Evolutionary conservation across 2,888 invertebrate genomes (phyloP).

Genomic region (Melangyna quadrimaculata): DNA sequence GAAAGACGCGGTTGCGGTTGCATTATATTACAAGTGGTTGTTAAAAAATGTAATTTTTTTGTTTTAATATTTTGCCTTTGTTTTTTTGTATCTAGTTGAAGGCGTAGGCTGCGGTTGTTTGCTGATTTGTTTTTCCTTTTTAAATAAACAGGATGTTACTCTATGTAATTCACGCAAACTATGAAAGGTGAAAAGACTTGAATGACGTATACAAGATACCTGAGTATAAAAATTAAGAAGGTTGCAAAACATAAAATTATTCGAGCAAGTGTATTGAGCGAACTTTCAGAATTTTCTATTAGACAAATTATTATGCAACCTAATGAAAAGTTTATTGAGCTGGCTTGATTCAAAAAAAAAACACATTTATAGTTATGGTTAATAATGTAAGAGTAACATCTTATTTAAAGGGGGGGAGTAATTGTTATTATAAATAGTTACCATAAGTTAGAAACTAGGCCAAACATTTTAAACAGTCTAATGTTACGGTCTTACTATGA

Average conservation of each 20-base stretch:
- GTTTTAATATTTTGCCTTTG: slow-evolving; percentile 21
- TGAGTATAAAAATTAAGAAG: background rate
- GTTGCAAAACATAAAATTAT: background rate
- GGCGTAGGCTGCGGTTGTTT: slow-evolving; percentile 19
- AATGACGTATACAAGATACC: slow-evolving; percentile 14
- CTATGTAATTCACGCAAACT: slow-evolving; percentile 36
- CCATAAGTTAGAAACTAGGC: too few species aligned
- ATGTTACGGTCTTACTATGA: too few species aligned
- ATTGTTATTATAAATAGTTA: too few species aligned
- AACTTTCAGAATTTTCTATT: background rate
- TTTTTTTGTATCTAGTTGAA: slow-evolving; percentile 9
- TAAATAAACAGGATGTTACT: slow-evolving; percentile 23
- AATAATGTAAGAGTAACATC: background rate
- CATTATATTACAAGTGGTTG: slow-evolving; percentile 64
- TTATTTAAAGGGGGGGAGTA: background rate
- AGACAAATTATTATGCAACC: background rate
- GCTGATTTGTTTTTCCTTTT: background rate
- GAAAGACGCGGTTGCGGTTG: slow-evolving; percentile 40
- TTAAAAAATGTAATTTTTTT: slow-evolving; percentile 55
- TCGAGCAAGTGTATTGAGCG: background rate
- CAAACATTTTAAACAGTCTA: too few species aligned
- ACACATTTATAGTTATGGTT: background rate
- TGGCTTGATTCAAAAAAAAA: background rate
- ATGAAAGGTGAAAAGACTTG: slow-evolving; percentile 38
- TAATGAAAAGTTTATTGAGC: background rate